phyloP scores from a whole-genome alignment of 1,140 invertebrate genomes.

The Drosophila kohkoa region DNA sequence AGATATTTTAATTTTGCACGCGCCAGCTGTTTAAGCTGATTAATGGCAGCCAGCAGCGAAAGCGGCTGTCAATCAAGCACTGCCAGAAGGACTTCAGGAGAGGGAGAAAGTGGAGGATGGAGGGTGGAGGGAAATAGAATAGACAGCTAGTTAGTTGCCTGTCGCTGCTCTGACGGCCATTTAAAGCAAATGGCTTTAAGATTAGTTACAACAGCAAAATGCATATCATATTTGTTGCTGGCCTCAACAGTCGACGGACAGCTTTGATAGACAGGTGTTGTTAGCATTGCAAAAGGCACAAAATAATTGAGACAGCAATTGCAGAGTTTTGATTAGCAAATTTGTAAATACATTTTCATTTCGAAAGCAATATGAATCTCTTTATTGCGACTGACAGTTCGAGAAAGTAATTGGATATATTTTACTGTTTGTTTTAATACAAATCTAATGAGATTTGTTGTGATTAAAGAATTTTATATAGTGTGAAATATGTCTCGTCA shows the following conservation, averaged over 20 bases:
- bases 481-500: too few species aligned
- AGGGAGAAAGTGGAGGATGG: not conserved
- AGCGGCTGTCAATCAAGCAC: constrained; percentile 64
- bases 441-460: not conserved
- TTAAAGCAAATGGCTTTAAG: constrained; percentile 62
- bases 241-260: constrained; percentile 13
- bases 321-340: not conserved
- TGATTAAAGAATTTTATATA: too few species aligned
- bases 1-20: constrained; percentile 69
- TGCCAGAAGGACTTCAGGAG: constrained; percentile 28
- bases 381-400: not conserved
- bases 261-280: constrained; percentile 14
- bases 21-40: constrained; percentile 69
- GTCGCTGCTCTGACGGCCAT: constrained; percentile 47
- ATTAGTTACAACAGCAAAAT: constrained; percentile 33
- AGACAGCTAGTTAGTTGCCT: constrained; percentile 60
- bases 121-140: constrained; percentile 3
- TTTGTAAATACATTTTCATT: not conserved
- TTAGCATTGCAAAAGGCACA: not conserved
- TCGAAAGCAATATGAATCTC: not conserved
- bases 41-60: constrained; percentile 61
- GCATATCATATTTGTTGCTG: constrained; percentile 2
- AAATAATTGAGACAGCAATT: constrained; percentile 2
- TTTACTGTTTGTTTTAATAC: not conserved
- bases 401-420: not conserved